Evolutionary conservation across 2,113 vertebrate genomes (phyloP), one percentile per base, ranked within the genome.

Genomic region (Lophotis ruficrista): DNA sequence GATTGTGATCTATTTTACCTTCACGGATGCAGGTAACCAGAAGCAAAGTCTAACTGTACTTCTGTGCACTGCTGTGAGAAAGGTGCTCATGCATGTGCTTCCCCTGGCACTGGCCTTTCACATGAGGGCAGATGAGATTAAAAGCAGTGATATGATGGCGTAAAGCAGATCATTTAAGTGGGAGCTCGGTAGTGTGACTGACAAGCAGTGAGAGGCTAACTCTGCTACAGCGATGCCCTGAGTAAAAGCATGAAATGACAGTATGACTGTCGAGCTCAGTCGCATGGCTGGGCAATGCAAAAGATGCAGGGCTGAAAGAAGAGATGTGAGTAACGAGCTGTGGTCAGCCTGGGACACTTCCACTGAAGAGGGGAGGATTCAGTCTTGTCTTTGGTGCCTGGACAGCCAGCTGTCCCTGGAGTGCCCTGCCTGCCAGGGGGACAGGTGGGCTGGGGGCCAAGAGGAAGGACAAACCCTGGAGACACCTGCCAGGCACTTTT

Each of bases 251-350:
- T 14, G 23, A 45, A 25, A 38, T 20, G 18, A 28, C 60, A 69
- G 7, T 30, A n/a, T 50, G 41, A 14, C 18, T 21, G 15, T 61
- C 35, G 53, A 61, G 35, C 54, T 88, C 69, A 56, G 24, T 33
- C 0, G 0, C 8, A 7, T 35, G n/a, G 12, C 11, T 37, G 19
- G 53, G 19, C 50, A 71, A 31, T 13, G 20, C 4, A 51, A 45
- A 85, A 58, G 28, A 25, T 7, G 23, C 10, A 56, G 48, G 24
- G 31, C 2, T 65, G 54, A 80, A 43, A 20, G 15, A 64, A 71
- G 12, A 56, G 48, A 56, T 14, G 48, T 14, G 5, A 51, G 10
- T 12, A 47, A 28, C 5, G 8, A 60, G 15, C 38, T 38, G 24
- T 54, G 25, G 28, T 51, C 38, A 58, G 7, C 31, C 51, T 79